Evolutionary conservation across 2,113 vertebrate genomes (phyloP).

Genomic region (Mandrillus leucophaeus): DNA sequence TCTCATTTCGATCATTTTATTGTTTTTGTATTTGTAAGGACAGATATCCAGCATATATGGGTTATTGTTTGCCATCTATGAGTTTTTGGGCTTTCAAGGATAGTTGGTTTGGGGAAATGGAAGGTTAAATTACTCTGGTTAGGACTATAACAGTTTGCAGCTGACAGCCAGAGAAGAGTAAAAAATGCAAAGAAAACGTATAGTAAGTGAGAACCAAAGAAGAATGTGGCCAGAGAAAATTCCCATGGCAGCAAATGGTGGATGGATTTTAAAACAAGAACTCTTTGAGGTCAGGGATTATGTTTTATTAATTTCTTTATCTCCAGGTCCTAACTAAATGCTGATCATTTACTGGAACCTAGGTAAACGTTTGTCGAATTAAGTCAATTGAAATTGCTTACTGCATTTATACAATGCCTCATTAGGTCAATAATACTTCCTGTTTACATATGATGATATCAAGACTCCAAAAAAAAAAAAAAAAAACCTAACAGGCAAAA

Average conservation of each 20-base stretch:
- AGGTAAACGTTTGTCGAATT: neutral
- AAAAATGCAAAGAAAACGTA: neutral
- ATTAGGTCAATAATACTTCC: neutral
- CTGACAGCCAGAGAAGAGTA: neutral
- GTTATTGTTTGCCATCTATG: neutral
- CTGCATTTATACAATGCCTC: neutral
- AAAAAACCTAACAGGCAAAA: neutral
- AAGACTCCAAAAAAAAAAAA: neutral
- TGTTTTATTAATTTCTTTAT: neutral
- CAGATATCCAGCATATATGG: neutral
- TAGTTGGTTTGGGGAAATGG: neutral
- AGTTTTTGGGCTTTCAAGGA: neutral
- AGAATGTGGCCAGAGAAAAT: neutral
- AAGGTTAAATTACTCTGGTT: neutral
- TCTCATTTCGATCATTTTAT: neutral
- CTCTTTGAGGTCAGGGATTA: neutral
- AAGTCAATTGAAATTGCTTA: neutral
- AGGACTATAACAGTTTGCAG: neutral
- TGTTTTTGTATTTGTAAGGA: neutral
- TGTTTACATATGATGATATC: neutral
- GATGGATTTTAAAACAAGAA: neutral
- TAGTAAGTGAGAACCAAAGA: neutral
- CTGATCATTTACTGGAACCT: neutral
- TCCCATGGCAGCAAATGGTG: neutral
- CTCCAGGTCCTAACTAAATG: neutral